A percentile compares a stretch with the other conserved stretches of the same genome.
Evolutionary conservation across 2,888 invertebrate genomes (phyloP).

Genomic region (Eupithecia insigniata): DNA sequence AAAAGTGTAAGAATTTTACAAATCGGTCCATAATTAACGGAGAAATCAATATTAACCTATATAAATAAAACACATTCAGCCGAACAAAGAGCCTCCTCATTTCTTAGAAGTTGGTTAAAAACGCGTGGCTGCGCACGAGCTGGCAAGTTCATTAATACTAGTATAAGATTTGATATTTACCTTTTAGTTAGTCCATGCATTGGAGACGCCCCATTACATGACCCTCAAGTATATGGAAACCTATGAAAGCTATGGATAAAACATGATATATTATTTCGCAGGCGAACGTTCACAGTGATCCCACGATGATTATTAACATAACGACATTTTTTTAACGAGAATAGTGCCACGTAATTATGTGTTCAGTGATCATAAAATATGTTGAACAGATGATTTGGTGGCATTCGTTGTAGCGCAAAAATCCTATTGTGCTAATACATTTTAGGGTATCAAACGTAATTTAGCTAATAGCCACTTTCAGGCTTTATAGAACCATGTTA

Average conservation of each 20-base stretch:
- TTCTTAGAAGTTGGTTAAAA: too few relatives aligned
- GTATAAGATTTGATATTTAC: slow-evolving; percentile 1
- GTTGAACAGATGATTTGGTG: too few relatives aligned
- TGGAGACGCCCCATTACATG: slow-evolving; percentile 16
- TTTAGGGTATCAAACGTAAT: too few relatives aligned
- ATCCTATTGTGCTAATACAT: too few relatives aligned
- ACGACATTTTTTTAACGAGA: not conserved
- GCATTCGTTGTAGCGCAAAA: too few relatives aligned
- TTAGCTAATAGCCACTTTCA: too few relatives aligned
- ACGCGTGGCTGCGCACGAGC: not conserved
- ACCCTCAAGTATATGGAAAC: slow-evolving; percentile 12
- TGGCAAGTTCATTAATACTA: not conserved
- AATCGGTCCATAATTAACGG: too few relatives aligned
- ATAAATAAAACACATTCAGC: too few relatives aligned
- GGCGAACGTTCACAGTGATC: not conserved
- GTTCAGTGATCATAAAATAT: not conserved
- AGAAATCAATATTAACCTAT: too few relatives aligned
- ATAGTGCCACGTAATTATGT: not conserved
- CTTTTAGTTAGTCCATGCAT: slow-evolving; percentile 9
- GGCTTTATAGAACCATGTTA: too few relatives aligned
- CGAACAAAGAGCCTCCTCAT: too few relatives aligned
- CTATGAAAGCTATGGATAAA: slow-evolving; percentile 26
- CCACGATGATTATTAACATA: not conserved
- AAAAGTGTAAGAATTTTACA: too few relatives aligned
- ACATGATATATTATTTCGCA: slow-evolving; percentile 14